A percentile compares a stretch with the other conserved stretches of the same genome.
These are phyloP conservation scores for Acanthoscelides obtectus DNA, from an alignment of 2,888 invertebrate genomes.

Conservation along the genomic window DNA sequence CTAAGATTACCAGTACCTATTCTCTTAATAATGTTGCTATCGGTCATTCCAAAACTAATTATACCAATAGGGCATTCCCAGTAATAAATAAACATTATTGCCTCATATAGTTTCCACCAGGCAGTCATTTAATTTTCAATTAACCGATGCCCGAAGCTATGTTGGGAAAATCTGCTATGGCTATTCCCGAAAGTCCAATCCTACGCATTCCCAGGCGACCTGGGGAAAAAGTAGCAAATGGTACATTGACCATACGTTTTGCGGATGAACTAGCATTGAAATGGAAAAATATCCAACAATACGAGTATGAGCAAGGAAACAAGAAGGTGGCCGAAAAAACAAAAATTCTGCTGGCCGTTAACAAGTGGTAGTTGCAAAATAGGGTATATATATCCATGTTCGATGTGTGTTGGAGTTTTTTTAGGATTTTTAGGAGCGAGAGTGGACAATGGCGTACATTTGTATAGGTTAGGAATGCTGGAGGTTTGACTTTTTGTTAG, in stretches of 20 bases:
- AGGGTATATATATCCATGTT: neutral
- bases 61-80: neutral
- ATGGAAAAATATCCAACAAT: neutral
- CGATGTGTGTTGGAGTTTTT: neutral
- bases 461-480: too few species aligned
- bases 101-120: neutral
- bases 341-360: neutral
- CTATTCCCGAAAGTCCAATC: neutral
- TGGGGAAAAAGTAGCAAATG: neutral
- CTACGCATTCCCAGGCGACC: neutral
- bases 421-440: neutral
- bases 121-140: neutral
- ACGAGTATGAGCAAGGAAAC: neutral
- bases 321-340: neutral
- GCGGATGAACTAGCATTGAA: neutral
- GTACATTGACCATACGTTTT: neutral
- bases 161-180: neutral
- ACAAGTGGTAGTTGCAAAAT: neutral
- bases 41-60: neutral
- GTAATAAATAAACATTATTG: neutral
- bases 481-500: too few species aligned
- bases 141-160: neutral
- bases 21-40: too few species aligned
- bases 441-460: neutral
- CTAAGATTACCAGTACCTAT: too few species aligned